Conservation (phyloP, 2,797 vertebrate species). For the Cephalopachus bancanus region DNA sequence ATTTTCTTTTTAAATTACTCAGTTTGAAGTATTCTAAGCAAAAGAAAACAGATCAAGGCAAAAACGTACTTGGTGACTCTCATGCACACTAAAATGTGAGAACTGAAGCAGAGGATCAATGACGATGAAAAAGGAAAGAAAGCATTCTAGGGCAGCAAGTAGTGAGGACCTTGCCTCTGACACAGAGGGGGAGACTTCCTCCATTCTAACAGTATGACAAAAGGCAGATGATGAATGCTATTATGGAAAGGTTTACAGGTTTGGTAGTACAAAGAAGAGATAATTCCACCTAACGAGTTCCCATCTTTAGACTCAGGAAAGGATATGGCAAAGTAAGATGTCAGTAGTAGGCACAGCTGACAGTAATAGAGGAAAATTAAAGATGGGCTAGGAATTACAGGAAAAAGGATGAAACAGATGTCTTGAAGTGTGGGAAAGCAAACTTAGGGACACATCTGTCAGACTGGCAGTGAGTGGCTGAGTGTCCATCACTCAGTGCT, state of each 20-base stretch:
- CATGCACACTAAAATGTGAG: background rate
- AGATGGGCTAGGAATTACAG: background rate
- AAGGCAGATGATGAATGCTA: background rate
- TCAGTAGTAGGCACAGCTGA: background rate
- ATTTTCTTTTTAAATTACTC: background rate
- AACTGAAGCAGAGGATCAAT: background rate
- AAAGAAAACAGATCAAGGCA: background rate
- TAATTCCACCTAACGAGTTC: background rate
- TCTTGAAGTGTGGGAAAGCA: background rate
- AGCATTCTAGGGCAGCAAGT: background rate
- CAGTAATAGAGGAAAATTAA: background rate
- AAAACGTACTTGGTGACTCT: background rate
- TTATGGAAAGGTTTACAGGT: background rate
- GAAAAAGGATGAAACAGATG: background rate
- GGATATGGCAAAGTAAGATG: background rate
- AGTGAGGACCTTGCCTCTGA: background rate
- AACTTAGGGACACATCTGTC: background rate
- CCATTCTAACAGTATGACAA: background rate
- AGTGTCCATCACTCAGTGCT: background rate
- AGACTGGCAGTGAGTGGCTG: background rate
- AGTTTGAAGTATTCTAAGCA: background rate
- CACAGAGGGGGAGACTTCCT: background rate
- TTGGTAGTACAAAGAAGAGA: background rate
- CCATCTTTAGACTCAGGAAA: background rate
- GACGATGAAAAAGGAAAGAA: background rate